phyloP scores from a whole-genome alignment of 2,888 invertebrate species.

The Ctenicera cuprea region DNA sequence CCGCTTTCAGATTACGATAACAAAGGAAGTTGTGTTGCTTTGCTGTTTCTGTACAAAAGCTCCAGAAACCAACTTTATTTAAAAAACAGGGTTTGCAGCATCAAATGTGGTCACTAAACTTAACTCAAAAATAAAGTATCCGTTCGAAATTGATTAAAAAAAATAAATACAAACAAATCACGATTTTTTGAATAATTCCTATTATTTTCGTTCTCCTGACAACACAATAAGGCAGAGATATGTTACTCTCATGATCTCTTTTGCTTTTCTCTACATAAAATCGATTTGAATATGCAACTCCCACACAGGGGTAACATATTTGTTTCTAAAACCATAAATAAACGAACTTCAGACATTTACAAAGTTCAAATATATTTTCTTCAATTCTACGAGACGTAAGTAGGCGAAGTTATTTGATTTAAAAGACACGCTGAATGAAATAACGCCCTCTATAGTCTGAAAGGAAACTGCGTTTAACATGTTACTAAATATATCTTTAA shows the following conservation, averaged over 20 bases:
- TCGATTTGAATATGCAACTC: slow-evolving; percentile 4
- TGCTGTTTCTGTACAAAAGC: too few species aligned
- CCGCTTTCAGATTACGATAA: slow-evolving; percentile 1
- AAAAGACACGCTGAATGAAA: not conserved
- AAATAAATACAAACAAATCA: too few species aligned
- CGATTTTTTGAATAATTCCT: too few species aligned
- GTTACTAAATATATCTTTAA: not conserved
- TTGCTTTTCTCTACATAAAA: slow-evolving; percentile 2
- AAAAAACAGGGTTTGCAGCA: too few species aligned
- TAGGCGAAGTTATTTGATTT: slow-evolving; percentile 2
- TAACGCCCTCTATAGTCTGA: not conserved
- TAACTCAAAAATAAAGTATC: too few species aligned
- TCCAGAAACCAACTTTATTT: too few species aligned
- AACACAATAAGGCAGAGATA: not conserved
- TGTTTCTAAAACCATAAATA: slow-evolving; percentile 16
- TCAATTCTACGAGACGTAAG: not conserved
- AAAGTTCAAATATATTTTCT: not conserved
- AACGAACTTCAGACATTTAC: not conserved
- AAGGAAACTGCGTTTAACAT: not conserved
- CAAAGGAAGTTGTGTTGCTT: too few species aligned
- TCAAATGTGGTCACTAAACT: too few species aligned
- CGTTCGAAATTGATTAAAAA: too few species aligned
- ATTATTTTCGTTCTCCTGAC: too few species aligned
- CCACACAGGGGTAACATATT: slow-evolving; percentile 9
- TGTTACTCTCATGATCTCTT: not conserved